phyloP scores from a whole-genome alignment of 1,140 invertebrate genomes.

The Andrena cerasifolii region DNA sequence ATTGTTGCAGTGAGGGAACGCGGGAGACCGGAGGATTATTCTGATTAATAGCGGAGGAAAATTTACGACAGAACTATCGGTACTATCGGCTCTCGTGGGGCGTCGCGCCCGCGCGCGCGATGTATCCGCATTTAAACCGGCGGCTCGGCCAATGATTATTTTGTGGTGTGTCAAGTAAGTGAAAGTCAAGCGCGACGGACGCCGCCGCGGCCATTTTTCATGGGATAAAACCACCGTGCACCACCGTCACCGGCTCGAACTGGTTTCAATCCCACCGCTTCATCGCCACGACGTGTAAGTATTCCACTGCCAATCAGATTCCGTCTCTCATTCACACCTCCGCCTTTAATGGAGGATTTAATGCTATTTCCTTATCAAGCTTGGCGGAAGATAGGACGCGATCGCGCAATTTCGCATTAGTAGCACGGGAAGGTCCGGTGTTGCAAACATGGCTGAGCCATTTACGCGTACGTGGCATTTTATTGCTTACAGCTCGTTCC shows the following conservation, averaged over 20 bases:
- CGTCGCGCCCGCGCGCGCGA: conserved; percentile 36
- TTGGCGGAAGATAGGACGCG: conserved; percentile 2
- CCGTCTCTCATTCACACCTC: conserved; percentile 20
- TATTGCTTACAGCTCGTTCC: too few species aligned
- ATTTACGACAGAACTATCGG: conserved; percentile 6
- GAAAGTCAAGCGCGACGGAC: conserved; percentile 66
- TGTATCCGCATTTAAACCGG: conserved; percentile 45
- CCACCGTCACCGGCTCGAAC: conserved; percentile 58
- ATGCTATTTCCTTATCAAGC: conserved; percentile 19
- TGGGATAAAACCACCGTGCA: conserved; percentile 67
- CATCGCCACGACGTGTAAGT: conserved; percentile 58
- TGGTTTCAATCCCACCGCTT: conserved; percentile 46
- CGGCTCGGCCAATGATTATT: conserved; percentile 60
- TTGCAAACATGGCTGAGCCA: too few species aligned
- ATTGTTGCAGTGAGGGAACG: conserved; percentile 51
- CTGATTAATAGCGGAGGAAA: background rate
- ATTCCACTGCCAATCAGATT: conserved; percentile 32
- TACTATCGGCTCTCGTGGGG: conserved; percentile 44
- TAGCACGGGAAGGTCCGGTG: background rate
- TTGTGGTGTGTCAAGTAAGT: conserved; percentile 71
- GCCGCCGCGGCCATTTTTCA: conserved; percentile 58
- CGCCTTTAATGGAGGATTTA: conserved; percentile 22
- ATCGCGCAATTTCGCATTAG: background rate
- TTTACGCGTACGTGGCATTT: too few species aligned
- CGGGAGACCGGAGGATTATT: conserved; percentile 24